Evolutionary conservation across 2,797 vertebrate species (phyloP), one percentile per base, ranked within the genome.

Genomic region (Sebastes kiyomatsui): DNA sequence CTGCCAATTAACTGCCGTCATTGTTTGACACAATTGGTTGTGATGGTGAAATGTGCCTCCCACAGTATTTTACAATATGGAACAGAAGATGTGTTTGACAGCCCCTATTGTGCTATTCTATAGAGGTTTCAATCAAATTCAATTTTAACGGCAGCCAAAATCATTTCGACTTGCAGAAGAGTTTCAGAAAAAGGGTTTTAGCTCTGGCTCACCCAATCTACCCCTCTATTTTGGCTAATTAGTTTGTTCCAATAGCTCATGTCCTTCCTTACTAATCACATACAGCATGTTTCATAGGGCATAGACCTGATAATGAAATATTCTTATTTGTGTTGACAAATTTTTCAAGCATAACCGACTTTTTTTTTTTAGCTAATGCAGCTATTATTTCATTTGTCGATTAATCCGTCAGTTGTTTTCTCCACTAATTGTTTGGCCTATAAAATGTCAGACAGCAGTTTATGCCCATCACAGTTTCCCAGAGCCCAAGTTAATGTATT

Each of bases 21-120:
- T 91, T 92, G 90, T 92, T 72, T 77, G 72, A 87, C 86, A 91
- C 84, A 89, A 84, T 89, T 69, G 77, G 68, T 62, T 70, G 81
- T 55, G 80, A 82, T 70, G 38, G 78, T 46, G 65, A 87, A 87
- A 77, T 80, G 69, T 81, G 77, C 72, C 82, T 79, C 67, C 83
- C 42, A 54, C 81, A 54, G 23, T 83, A 77, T 82, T 85, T 72
- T 80, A 84, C 73, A 87, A 55, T 74, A 79, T 66, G 75, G 72
- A 84, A 61, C 56, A 54, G 67, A 32, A 13, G 67, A 76, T 33
- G 73, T 27, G 13, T 84, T 84, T 90, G 87, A 90, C 90, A 87
- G 83, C 54, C 27, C 35, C 77, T 49, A 28, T 86, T 91, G 78
- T 89, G 33, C 67, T 49, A 8, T 62, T 72, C 59, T 58, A 16